Conservation (phyloP, 2,113 vertebrate species). For the Azemiops feae region DNA sequence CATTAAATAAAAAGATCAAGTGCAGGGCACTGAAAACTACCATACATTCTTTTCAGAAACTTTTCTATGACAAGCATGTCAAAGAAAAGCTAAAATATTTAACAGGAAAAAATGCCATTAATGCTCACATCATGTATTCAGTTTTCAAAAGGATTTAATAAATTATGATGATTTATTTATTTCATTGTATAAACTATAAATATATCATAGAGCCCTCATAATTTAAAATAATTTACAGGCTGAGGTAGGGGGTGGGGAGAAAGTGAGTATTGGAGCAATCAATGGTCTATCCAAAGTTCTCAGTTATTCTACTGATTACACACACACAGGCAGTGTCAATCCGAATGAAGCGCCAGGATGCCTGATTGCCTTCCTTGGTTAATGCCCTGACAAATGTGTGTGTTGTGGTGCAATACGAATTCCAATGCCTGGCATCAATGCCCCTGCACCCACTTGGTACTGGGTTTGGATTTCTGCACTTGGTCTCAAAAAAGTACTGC, state of each 20-base stretch:
- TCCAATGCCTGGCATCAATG: slow-evolving; percentile 95
- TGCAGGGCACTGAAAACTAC: not conserved
- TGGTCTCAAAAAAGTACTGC: slow-evolving; percentile 97
- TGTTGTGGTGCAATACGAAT: slow-evolving; percentile 97
- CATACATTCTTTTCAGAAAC: not conserved
- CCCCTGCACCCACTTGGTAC: slow-evolving; percentile 86
- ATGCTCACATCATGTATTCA: slow-evolving; percentile 40
- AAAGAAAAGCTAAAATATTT: not conserved
- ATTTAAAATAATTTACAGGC: slow-evolving; percentile 98
- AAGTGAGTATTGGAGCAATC: slow-evolving; percentile 32
- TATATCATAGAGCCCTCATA: slow-evolving; percentile 98
- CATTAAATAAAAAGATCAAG: not conserved
- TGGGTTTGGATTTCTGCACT: slow-evolving; percentile 81
- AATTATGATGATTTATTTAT: slow-evolving; percentile 76
- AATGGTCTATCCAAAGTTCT: slow-evolving; percentile 70
- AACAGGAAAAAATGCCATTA: not conserved
- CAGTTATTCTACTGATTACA: slow-evolving; percentile 90
- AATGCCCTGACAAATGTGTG: slow-evolving; percentile 94
- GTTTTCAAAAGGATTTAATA: slow-evolving; percentile 82
- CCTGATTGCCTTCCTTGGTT: slow-evolving; percentile 85
- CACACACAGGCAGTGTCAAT: slow-evolving; percentile 96
- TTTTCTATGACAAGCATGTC: not conserved
- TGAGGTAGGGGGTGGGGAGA: slow-evolving; percentile 91
- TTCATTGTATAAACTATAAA: slow-evolving; percentile 98
- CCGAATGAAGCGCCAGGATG: slow-evolving; percentile 91